These are phyloP conservation scores for Otocyon megalotis DNA, from an alignment of 2,113 vertebrate species.

Conservation along the genomic window DNA sequence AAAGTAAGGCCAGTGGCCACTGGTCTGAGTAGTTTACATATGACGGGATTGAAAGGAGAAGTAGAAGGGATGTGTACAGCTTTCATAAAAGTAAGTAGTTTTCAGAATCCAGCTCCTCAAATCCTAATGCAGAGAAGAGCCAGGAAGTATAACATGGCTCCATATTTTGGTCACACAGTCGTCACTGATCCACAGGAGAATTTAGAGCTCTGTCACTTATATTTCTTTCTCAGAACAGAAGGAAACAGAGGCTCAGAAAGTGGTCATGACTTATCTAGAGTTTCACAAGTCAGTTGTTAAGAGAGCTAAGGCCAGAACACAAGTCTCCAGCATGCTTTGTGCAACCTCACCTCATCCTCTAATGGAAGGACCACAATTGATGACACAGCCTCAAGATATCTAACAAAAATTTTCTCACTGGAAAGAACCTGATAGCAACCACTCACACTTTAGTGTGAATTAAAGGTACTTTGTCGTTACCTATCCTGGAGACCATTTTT, in stretches of 20 bases:
- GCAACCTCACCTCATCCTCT: background rate
- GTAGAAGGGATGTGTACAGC: background rate
- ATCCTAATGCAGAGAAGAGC: background rate
- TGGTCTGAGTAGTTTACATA: background rate
- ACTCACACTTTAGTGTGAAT: background rate
- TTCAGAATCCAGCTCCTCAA: background rate
- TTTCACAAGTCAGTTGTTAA: background rate
- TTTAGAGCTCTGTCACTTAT: background rate
- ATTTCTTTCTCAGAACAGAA: background rate
- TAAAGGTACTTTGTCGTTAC: background rate
- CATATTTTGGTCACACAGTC: background rate
- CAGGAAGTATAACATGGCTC: background rate
- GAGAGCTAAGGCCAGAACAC: background rate
- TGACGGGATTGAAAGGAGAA: background rate
- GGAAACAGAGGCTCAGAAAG: background rate
- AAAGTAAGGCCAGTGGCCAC: background rate
- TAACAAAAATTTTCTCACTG: background rate
- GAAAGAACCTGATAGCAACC: background rate
- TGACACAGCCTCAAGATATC: background rate
- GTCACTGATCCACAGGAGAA: background rate
- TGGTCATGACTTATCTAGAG: background rate
- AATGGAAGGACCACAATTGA: background rate
- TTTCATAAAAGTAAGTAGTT: constrained; percentile 1
- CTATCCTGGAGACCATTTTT: background rate
- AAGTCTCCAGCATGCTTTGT: rapidly evolving